phyloP scores from a whole-genome alignment of 2,797 vertebrate species.

The Pangasius macronema region DNA sequence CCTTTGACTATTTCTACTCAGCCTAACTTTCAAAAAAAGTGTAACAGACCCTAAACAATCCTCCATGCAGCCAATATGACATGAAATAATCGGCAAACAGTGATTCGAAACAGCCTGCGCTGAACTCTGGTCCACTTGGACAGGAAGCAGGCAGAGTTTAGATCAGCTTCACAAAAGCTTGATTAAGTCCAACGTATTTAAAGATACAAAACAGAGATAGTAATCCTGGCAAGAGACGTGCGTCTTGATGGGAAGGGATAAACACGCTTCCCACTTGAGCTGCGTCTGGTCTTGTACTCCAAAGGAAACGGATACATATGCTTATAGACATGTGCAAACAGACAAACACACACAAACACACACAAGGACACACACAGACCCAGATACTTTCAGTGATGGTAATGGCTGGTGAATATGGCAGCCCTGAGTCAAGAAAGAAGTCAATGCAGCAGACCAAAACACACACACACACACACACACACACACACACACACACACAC shows the following conservation, averaged over 20 bases:
- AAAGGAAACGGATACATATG: slow-evolving; percentile 39
- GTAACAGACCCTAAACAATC: not conserved
- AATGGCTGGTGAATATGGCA: slow-evolving; percentile 20
- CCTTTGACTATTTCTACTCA: not conserved
- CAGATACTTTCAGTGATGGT: not conserved
- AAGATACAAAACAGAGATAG: slow-evolving; percentile 48
- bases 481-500: slow-evolving; percentile 10
- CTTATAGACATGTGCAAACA: slow-evolving; percentile 27
- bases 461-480: slow-evolving; percentile 22
- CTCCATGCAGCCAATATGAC: not conserved
- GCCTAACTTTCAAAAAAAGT: slow-evolving; percentile 6
- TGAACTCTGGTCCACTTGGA: slow-evolving; percentile 32
- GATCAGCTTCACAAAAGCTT: slow-evolving; percentile 36
- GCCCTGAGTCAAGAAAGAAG: slow-evolving; percentile 23
- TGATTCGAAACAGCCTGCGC: not conserved
- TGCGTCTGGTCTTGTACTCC: slow-evolving; percentile 39
- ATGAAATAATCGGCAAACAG: slow-evolving; percentile 14
- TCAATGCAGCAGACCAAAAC: not conserved
- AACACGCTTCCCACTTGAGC: slow-evolving; percentile 42
- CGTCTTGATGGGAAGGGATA: slow-evolving; percentile 40
- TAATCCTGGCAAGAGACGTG: slow-evolving; percentile 32
- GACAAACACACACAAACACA: slow-evolving; percentile 18
- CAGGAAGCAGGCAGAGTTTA: slow-evolving; percentile 12
- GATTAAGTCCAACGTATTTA: slow-evolving; percentile 43
- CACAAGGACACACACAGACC: not conserved